Evolutionary conservation across 2,888 invertebrate species (phyloP).

Genomic region (Apodemia hepburni): DNA sequence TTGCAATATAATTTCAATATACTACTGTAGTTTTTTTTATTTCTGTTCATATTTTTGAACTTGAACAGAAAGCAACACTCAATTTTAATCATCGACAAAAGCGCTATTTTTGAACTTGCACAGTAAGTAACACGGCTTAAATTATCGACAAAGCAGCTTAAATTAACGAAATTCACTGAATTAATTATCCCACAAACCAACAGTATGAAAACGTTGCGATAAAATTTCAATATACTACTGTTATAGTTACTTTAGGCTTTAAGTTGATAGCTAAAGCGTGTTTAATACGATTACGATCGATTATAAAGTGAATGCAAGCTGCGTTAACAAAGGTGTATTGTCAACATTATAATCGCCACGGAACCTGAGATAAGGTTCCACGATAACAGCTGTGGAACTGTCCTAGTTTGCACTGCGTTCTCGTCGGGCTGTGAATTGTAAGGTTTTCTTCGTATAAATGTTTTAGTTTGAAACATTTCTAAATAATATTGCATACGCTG

Average conservation of each 20-base stretch:
- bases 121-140: too few relatives aligned
- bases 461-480: constrained; percentile 4
- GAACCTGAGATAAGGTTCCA: constrained; percentile 40
- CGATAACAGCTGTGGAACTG: constrained; percentile 42
- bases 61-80: too few relatives aligned
- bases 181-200: too few relatives aligned
- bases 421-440: constrained; percentile 35
- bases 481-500: neutral
- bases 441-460: constrained; percentile 40
- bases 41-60: too few relatives aligned
- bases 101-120: too few relatives aligned
- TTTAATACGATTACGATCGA: constrained; percentile 5
- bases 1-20: too few relatives aligned
- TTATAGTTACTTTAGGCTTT: neutral
- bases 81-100: too few relatives aligned
- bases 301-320: constrained; percentile 8
- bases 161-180: too few relatives aligned
- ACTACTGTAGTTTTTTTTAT: too few relatives aligned
- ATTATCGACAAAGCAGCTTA: too few relatives aligned
- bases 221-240: neutral
- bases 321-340: constrained; percentile 39
- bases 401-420: constrained; percentile 45
- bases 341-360: constrained; percentile 50
- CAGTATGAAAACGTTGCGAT: too few relatives aligned
- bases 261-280: neutral